Evolutionary conservation across 2,888 invertebrate genomes (phyloP).

Genomic region (Xestia ashworthii): DNA sequence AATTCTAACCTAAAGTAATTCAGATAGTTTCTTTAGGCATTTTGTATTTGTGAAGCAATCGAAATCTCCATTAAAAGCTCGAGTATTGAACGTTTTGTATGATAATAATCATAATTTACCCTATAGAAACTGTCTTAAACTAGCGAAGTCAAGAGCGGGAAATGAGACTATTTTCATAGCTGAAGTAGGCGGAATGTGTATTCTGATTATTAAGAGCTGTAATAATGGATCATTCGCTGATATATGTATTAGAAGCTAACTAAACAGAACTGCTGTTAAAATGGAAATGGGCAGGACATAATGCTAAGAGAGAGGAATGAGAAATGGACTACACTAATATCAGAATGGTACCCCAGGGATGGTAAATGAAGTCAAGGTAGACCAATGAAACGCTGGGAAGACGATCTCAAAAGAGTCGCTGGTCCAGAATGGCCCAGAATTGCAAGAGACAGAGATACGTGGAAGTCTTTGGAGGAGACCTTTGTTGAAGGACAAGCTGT

Average conservation of each 20-base stretch:
- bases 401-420: no score
- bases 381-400: no score
- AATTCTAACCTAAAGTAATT: slow-evolving; percentile 16
- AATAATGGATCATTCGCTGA: slow-evolving; percentile 8
- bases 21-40: slow-evolving; percentile 22
- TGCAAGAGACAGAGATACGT: no score
- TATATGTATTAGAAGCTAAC: neutral
- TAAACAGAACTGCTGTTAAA: neutral
- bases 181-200: slow-evolving; percentile 11
- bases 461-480: no score
- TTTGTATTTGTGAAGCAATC: slow-evolving; percentile 22
- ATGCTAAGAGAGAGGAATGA: no score
- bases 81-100: slow-evolving; percentile 20
- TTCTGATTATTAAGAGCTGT: neutral
- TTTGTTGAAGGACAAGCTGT: no score
- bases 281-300: no score
- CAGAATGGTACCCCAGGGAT: no score
- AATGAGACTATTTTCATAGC: slow-evolving; percentile 32
- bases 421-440: no score
- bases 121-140: slow-evolving; percentile 9
- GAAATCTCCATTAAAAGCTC: slow-evolving; percentile 35
- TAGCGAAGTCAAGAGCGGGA: slow-evolving; percentile 41
- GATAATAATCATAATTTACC: slow-evolving; percentile 41
- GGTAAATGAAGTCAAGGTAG: no score
- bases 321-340: no score